Evolutionary conservation across 2,888 invertebrate species (phyloP), one percentile per base, ranked within the genome.

Genomic region (Eulithis testata): DNA sequence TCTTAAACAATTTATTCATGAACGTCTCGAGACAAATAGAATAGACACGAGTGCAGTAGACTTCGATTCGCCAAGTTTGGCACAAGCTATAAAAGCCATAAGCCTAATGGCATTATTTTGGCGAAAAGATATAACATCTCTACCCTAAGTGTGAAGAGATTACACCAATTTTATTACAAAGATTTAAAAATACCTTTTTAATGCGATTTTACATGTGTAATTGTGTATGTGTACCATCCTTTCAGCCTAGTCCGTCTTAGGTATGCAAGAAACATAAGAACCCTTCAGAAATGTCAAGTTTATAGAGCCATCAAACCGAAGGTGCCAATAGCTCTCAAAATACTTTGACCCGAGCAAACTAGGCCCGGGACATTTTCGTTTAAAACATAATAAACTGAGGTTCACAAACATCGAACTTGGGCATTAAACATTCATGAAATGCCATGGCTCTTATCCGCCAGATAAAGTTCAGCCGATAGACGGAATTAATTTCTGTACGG

Each of bases 401-500:
- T 60, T 63, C 54, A 61, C 69, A 65, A 70, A 70, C 72, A 68
- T 62, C 69, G 62, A 72, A 70, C 59, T 70, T 69, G 55, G 61
- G 58, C 70, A 66, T 73, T 72, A 74, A 72, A 66, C 70, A 74
- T 72, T 74, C 73, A 70, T 66, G 69, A 69, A 73, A 73, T 69
- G 71, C 66, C 68, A 66, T 67, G 68, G 65, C 66, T 70, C 69
- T 72, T 73, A 71, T 72, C 66, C 69, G 67, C 50, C 71, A 69
- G 72, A 71, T 73, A 70, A 72, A 74, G 70, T 73, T 72, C 69
- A 65, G 60, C 69, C 71, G 71, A 73, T 73, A 72, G 71, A 71
- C 71, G 70, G 67, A 74, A 72, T 74, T 73, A 73, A 69, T 73
- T 69, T 63, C 49, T 27, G 60, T 60, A 52, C 56, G 37, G 47